Conservation (phyloP, 2,113 vertebrate genomes). For the Mus spicilegus region DNA sequence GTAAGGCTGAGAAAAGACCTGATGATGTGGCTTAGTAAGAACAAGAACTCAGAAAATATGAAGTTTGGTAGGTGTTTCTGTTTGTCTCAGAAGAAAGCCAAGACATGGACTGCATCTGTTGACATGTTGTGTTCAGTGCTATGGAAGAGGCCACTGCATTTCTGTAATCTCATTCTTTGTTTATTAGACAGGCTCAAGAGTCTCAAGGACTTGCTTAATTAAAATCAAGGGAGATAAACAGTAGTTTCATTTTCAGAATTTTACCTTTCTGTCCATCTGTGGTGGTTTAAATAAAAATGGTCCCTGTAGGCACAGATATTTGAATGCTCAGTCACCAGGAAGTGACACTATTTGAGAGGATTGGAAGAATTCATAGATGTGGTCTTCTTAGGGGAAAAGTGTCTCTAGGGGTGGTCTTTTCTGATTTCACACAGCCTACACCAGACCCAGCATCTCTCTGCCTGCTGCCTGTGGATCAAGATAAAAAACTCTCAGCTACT, state of each 20-base stretch:
- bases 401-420: neutral
- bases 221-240: slow-evolving; percentile 32
- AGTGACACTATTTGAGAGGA: neutral
- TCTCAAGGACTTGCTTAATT: neutral
- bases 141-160: neutral
- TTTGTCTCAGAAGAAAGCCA: neutral
- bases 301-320: too few relatives aligned
- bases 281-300: neutral
- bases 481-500: neutral
- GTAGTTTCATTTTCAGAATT: neutral
- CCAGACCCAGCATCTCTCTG: neutral
- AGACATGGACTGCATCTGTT: neutral
- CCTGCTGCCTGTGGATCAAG: neutral
- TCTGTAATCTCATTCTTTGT: neutral
- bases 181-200: neutral
- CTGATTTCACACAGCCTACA: neutral
- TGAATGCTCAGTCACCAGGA: neutral
- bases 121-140: neutral
- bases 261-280: neutral
- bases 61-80: neutral
- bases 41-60: neutral
- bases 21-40: neutral
- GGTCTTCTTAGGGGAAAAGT: neutral
- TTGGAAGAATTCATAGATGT: neutral
- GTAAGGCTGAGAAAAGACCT: neutral